These are phyloP conservation scores for Epizoanthus stellaris DNA, from an alignment of 92 coral and sea anemone species.

Conservation along the genomic window DNA sequence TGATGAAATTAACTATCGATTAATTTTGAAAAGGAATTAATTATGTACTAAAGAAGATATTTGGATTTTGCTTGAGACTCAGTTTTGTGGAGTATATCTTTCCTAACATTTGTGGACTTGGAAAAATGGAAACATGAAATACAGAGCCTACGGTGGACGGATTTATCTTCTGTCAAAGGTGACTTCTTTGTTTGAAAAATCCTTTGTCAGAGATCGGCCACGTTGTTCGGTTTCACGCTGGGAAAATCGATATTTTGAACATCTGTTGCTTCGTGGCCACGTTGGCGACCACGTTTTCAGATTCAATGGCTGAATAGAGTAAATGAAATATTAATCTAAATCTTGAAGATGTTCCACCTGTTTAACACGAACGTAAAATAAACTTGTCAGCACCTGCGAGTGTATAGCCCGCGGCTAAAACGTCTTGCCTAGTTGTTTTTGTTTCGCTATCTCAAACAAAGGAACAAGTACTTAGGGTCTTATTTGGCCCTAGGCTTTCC, in stretches of 20 bases:
- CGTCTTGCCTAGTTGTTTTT: too few relatives aligned
- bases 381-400: neutral
- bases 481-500: too few relatives aligned
- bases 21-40: too few relatives aligned
- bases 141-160: conserved; percentile 12
- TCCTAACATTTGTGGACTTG: neutral
- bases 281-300: neutral
- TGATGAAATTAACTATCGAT: too few relatives aligned
- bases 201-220: conserved; percentile 9
- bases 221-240: conserved; percentile 13
- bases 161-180: conserved; percentile 13
- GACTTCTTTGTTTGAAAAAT: neutral
- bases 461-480: too few relatives aligned
- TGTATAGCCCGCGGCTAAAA: too few relatives aligned
- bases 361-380: neutral
- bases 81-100: neutral
- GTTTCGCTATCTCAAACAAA: too few relatives aligned
- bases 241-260: neutral
- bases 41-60: too few relatives aligned
- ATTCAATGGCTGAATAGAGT: neutral
- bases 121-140: neutral
- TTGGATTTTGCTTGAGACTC: too few relatives aligned
- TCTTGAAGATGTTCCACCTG: conserved; percentile 1
- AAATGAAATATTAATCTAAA: neutral
- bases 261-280: neutral